Conservation (phyloP, 1,140 invertebrate genomes). For the Plectrocnemia conspersa region DNA sequence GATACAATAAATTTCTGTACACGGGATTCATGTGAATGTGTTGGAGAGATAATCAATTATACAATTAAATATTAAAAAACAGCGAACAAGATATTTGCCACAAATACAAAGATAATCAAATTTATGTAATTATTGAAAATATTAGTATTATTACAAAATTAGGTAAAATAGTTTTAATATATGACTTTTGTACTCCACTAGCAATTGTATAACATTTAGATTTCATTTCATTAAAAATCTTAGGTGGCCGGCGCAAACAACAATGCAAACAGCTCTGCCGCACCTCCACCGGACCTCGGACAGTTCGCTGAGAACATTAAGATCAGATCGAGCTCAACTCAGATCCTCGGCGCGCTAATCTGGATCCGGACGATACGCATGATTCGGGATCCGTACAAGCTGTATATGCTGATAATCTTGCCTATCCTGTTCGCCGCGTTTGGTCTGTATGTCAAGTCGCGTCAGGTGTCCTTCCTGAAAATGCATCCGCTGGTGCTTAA, state of each 20-base stretch:
- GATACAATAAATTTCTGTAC: too few species aligned
- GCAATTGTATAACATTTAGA: too few species aligned
- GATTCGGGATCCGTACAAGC: slow-evolving; percentile 55
- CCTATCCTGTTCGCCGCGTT: slow-evolving; percentile 61
- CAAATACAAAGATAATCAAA: too few species aligned
- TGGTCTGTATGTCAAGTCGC: slow-evolving; percentile 64
- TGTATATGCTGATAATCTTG: slow-evolving; percentile 58
- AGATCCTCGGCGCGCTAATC: slow-evolving; percentile 51
- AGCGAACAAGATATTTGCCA: too few species aligned
- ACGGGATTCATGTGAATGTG: too few species aligned
- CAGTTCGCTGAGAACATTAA: slow-evolving; percentile 43
- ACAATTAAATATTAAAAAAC: too few species aligned
- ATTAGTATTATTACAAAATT: too few species aligned
- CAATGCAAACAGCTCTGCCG: slow-evolving; percentile 29
- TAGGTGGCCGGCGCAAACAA: slow-evolving; percentile 36
- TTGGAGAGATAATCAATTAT: too few species aligned
- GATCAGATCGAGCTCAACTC: slow-evolving; percentile 42
- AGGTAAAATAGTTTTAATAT: too few species aligned
- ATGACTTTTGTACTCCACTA: too few species aligned
- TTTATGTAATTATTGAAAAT: too few species aligned
- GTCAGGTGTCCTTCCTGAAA: slow-evolving; percentile 57
- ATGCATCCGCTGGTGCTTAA: slow-evolving; percentile 59
- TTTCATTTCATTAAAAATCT: too few species aligned
- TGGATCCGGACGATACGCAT: slow-evolving; percentile 53
- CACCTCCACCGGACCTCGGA: slow-evolving; percentile 42